Conservation (phyloP, 2,888 invertebrate genomes). For the Brenthis ino region DNA sequence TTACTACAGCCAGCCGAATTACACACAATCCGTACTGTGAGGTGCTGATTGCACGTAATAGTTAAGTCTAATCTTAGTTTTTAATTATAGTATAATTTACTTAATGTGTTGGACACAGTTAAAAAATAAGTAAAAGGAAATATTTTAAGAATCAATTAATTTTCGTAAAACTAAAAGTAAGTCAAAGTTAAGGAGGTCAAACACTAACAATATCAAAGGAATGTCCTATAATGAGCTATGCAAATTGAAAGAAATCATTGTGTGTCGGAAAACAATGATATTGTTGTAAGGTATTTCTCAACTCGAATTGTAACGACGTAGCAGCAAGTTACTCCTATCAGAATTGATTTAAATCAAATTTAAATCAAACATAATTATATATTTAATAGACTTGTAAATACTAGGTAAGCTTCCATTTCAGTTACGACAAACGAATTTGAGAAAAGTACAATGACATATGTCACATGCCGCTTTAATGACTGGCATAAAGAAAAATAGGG, state of each 20-base stretch:
- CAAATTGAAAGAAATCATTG: slow-evolving; percentile 12
- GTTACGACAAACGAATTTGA: background rate
- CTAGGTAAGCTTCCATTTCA: background rate
- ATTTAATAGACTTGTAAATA: too few relatives aligned
- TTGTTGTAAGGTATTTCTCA: background rate
- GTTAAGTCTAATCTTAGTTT: background rate
- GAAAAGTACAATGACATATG: background rate
- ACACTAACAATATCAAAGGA: too few relatives aligned
- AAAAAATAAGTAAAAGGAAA: too few relatives aligned
- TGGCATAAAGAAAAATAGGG: slow-evolving; percentile 4
- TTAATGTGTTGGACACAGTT: too few relatives aligned
- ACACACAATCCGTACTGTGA: slow-evolving; percentile 1
- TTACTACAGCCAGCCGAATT: slow-evolving; percentile 5
- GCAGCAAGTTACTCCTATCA: too few relatives aligned
- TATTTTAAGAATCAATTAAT: too few relatives aligned
- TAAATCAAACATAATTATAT: too few relatives aligned
- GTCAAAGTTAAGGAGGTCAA: too few relatives aligned
- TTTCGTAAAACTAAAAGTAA: too few relatives aligned
- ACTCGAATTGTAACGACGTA: background rate
- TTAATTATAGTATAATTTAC: too few relatives aligned
- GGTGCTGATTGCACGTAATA: slow-evolving; percentile 1
- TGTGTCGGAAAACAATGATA: slow-evolving; percentile 7
- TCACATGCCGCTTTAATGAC: background rate
- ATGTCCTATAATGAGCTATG: too few relatives aligned
- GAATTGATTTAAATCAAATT: too few relatives aligned